These are phyloP conservation scores for Agrotis ipsilon DNA, from an alignment of 2,888 invertebrate genomes.

Conservation along the genomic window DNA sequence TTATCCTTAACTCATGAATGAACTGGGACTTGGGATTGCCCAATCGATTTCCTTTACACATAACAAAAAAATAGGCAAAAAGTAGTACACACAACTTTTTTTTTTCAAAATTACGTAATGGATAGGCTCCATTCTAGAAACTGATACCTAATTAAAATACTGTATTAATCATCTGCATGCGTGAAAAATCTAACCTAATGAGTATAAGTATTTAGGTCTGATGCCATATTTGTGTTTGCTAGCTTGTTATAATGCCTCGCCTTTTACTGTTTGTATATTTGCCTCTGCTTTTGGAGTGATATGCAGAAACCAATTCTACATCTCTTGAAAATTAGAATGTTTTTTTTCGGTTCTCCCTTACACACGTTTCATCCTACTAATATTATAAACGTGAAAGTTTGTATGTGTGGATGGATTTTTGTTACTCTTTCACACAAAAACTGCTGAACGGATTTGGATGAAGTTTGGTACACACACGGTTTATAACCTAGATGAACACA, in stretches of 20 bases:
- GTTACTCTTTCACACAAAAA: no score
- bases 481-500: no score
- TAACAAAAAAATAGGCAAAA: not conserved
- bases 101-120: not conserved
- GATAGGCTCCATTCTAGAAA: not conserved
- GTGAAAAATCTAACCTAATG: constrained; percentile 10
- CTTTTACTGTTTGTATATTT: constrained; percentile 8
- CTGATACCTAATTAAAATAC: constrained; percentile 5
- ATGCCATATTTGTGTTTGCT: constrained; percentile 32
- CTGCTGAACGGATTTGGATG: no score
- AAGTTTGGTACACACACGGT: no score
- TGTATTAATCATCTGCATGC: constrained; percentile 16
- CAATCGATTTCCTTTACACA: not conserved
- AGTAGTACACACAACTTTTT: no score
- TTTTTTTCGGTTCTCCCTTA: not conserved
- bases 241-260: constrained; percentile 20
- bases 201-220: constrained; percentile 33
- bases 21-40: not conserved
- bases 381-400: no score
- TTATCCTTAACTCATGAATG: not conserved
- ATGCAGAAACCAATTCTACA: not conserved
- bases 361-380: not conserved
- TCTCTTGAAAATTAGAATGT: not conserved
- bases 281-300: constrained; percentile 6
- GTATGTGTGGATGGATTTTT: no score